Evolutionary conservation across 2,888 invertebrate species (phyloP).

Genomic region (Nephrotoma appendiculata): DNA sequence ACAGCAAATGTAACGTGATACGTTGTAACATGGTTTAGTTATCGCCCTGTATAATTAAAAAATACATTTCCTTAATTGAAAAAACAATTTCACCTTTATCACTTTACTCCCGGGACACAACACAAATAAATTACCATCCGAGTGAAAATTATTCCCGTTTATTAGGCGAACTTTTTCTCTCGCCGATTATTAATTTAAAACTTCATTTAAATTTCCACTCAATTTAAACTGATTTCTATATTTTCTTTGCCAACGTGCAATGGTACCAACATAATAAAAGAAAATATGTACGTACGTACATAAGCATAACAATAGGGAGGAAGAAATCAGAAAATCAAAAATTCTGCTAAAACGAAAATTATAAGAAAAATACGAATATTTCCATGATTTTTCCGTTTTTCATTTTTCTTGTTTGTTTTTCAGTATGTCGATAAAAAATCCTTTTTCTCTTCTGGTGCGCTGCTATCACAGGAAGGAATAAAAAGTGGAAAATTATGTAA

Average conservation of each 20-base stretch:
- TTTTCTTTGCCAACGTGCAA: background rate
- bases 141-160: background rate
- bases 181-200: background rate
- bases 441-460: background rate
- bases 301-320: background rate
- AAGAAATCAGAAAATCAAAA: background rate
- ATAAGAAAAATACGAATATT: background rate
- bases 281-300: background rate
- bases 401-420: background rate
- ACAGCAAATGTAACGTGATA: no score
- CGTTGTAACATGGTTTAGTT: no score
- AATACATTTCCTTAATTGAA: background rate
- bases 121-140: background rate
- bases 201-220: background rate
- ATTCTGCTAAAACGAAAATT: background rate
- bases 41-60: no score
- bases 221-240: background rate
- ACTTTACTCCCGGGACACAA: background rate
- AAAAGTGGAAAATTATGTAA: background rate
- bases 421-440: background rate
- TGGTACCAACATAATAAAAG: background rate
- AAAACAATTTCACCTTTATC: background rate
- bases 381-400: background rate
- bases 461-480: background rate
- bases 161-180: background rate